Evolutionary conservation across 2,888 invertebrate genomes (phyloP).

Genomic region (Schrankia costaestrigalis): DNA sequence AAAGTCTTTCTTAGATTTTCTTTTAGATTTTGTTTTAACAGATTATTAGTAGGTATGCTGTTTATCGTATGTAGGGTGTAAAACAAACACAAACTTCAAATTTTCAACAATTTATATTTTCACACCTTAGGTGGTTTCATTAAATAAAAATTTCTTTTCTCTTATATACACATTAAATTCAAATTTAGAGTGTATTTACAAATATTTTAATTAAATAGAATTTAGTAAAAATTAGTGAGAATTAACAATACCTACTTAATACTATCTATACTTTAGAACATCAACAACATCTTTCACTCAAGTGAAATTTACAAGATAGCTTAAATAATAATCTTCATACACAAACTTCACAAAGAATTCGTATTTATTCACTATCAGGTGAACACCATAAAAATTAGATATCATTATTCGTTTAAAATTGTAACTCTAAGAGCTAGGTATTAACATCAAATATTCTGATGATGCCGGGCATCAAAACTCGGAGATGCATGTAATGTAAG

Average conservation of each 20-base stretch:
- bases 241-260: constrained; percentile 78
- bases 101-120: constrained; percentile 80
- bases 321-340: constrained; percentile 60
- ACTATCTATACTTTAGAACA: constrained; percentile 73
- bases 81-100: constrained; percentile 49
- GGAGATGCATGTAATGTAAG: constrained; percentile 35
- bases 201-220: constrained; percentile 81
- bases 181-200: constrained; percentile 82
- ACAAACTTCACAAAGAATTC: constrained; percentile 65
- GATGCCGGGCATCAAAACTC: constrained; percentile 38
- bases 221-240: constrained; percentile 81
- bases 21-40: too few species aligned
- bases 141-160: constrained; percentile 76
- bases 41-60: too few species aligned
- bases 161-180: constrained; percentile 80
- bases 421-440: constrained; percentile 39
- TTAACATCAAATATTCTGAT: constrained; percentile 42
- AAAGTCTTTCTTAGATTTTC: too few species aligned
- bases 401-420: constrained; percentile 38
- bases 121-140: constrained; percentile 77
- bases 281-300: constrained; percentile 77
- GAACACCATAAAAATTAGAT: constrained; percentile 55
- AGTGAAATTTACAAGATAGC: constrained; percentile 69
- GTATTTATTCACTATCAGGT: constrained; percentile 53
- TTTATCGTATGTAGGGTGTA: too few species aligned